Evolutionary conservation across 2,113 vertebrate species (phyloP), one percentile per base, ranked within the genome.

Genomic region (Tringa solitaria): DNA sequence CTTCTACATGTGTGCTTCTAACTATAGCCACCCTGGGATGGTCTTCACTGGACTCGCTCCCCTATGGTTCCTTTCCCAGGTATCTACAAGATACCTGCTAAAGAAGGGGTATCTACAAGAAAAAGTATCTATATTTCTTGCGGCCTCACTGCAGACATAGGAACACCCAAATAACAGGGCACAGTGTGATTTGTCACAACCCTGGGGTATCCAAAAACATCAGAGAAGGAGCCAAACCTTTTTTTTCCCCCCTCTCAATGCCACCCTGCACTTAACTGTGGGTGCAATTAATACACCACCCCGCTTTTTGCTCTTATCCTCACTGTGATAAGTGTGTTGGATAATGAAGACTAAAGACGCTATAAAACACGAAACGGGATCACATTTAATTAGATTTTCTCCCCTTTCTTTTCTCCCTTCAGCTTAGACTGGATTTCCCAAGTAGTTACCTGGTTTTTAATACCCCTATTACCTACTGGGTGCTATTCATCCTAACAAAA

Each of bases 21-120:
- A 45, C 3, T 5, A 27, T 37, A 18, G 30, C 33, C 78, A 67
- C 27, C 19, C 32, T 12, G 2, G 4, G 39, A 33, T 24, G 7
- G 7, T 82, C 54, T 63, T 48, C 41, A 8, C 8, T 27, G 39
- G 24, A 27, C 53, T 53, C 2, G 0, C 22, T 45, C 35, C 64
- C 4, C 0, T 7, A 11, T 0, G 1, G 6, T 39, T 33, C 39
- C 23, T 14, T 10, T 27, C 56, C 45, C 45, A 21, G 20, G 46
- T 21, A 46, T 46, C 46, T 46, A 9, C 45, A 46, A 19, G 19
- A 48, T 22, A 48, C 46, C 46, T 48, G 21, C 10, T 20, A 22
- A 48, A 48, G 20, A 48, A 48, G 46, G 21, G 46, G 20, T 22
- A 48, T 48, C 46, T 17, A 6, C 13, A 51, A 22, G 54, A 53